A percentile compares a stretch with the other conserved stretches of the same genome.
These are phyloP conservation scores for Xestia rhomboidea DNA, from an alignment of 2,888 invertebrate genomes.

Conservation along the genomic window DNA sequence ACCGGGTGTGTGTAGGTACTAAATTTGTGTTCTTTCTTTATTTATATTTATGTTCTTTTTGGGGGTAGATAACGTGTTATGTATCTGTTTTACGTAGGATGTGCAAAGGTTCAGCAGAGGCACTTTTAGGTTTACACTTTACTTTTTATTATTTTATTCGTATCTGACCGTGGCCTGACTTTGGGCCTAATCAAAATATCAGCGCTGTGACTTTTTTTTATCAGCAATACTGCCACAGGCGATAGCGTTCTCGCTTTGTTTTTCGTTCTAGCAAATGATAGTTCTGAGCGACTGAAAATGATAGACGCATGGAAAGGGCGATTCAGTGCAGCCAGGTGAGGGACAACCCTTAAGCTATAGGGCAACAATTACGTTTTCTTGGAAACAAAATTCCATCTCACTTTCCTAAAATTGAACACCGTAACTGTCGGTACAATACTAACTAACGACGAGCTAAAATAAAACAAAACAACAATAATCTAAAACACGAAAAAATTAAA, in stretches of 20 bases:
- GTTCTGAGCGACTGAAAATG: too few species aligned
- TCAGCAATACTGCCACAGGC: too few species aligned
- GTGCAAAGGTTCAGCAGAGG: neutral
- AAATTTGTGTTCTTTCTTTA: constrained; percentile 35
- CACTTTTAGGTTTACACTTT: too few species aligned
- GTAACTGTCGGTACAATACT: neutral
- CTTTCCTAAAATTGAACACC: neutral
- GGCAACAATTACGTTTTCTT: neutral
- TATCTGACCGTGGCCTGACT: too few species aligned
- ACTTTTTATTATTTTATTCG: too few species aligned
- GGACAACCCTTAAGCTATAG: too few species aligned
- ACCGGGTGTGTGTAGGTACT: constrained; percentile 19
- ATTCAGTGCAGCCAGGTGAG: too few species aligned
- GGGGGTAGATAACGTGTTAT: neutral
- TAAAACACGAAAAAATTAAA: constrained; percentile 20
- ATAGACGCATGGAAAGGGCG: too few species aligned
- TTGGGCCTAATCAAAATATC: too few species aligned
- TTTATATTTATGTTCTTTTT: constrained; percentile 30
- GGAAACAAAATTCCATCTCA: neutral
- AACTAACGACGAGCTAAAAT: neutral
- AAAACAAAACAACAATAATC: constrained; percentile 1
- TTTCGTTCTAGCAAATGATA: too few species aligned
- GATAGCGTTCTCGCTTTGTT: too few species aligned
- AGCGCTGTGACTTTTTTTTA: too few species aligned
- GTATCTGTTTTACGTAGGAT: neutral